These are phyloP conservation scores for Idaea straminata DNA, from an alignment of 2,888 invertebrate species.

Conservation along the genomic window DNA sequence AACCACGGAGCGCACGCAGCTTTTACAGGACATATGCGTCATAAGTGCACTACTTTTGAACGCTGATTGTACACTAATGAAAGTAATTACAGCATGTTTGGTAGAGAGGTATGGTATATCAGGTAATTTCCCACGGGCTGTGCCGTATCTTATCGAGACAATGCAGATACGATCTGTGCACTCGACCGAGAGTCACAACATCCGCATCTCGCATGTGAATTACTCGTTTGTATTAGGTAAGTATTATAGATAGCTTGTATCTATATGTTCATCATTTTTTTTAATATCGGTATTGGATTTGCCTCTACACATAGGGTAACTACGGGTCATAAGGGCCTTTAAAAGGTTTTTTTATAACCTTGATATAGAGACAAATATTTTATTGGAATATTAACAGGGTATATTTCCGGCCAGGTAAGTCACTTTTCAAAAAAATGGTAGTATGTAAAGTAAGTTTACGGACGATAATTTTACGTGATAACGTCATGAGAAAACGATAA, in stretches of 20 bases:
- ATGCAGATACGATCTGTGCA: constrained; percentile 52
- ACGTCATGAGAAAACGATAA: too few species aligned
- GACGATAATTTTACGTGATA: too few species aligned
- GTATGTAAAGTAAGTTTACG: too few species aligned
- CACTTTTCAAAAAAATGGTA: too few species aligned
- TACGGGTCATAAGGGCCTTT: background rate
- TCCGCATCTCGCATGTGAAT: constrained; percentile 41
- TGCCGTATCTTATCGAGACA: constrained; percentile 49
- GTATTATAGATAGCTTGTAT: background rate
- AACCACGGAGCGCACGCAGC: too few species aligned
- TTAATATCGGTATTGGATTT: background rate
- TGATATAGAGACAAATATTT: too few species aligned
- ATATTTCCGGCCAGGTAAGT: too few species aligned
- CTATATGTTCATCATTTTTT: background rate
- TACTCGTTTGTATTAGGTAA: constrained; percentile 10
- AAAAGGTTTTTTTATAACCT: too few species aligned
- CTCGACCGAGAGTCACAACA: constrained; percentile 49
- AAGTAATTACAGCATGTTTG: background rate
- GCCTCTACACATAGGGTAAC: background rate
- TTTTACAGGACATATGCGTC: too few species aligned
- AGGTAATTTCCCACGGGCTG: constrained; percentile 45
- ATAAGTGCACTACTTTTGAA: too few species aligned
- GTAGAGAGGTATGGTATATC: background rate
- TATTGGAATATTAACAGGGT: too few species aligned
- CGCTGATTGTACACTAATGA: too few species aligned